Base-by-base conservation (phyloP, 2,888 invertebrate genomes). In the Hypsopygia costalis region DNA sequence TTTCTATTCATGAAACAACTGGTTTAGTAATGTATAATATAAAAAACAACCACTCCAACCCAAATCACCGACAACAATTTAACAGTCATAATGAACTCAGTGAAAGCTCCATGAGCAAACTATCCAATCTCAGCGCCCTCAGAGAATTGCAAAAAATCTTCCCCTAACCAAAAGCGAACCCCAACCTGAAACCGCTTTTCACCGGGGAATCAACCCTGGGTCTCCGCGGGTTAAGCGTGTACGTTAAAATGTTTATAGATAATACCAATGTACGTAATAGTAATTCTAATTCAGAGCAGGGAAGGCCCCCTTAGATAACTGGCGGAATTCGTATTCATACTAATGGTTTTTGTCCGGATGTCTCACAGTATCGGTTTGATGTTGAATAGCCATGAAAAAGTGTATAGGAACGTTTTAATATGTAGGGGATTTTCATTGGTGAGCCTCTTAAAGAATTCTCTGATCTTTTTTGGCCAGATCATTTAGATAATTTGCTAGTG, bases 241-340 rank as follows among this genome's bases (percentile, higher is more conserved):
- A 79, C 79, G 81, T 75, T 87, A 83, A 86, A 87, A 88, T 87
- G 86, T 86, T 88, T 87, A 87, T 81, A 87, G 85, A 87, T 87
- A 86, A 88, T 83, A 71, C 81, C 66, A 58, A 72, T 78, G 69
- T 74, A 74, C 70, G 76, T 75, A 81, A 85, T 82, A 79, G 80
- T 81, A 77, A 80, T 79, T 77, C 79, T 79, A 68, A 73, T 76
- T 68, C 51, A 53, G 63, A 11, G 27, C 28, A 10, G 68, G 73
- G 77, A 70, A 62, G 48, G 43, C 56, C 62, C 74, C 75, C 75
- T 62, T 55, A 42, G 36, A 11, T 44, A 45, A 62, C 73, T 76
- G 68, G 65, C 60, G 80, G 83, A 76, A 86, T 86, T 76, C 68
- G 71, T 71, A 76, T 78, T 77, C 72, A 75, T 55, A 63, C 66